Evolutionary conservation across 2,797 vertebrate genomes (phyloP).

Genomic region (Glyptemys insculpta): DNA sequence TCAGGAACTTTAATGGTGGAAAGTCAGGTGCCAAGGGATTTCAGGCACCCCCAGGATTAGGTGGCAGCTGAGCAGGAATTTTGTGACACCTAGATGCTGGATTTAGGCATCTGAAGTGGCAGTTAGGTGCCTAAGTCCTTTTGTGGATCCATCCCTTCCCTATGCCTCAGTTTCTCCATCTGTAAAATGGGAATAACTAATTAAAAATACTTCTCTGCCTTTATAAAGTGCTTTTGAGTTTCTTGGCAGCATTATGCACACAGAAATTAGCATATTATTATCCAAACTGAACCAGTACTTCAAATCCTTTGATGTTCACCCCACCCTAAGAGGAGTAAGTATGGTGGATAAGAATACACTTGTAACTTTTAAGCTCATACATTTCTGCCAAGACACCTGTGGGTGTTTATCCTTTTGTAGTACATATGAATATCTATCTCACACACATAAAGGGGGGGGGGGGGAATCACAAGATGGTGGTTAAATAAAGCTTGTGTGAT

Average conservation of each 20-base stretch:
- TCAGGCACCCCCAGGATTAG: background rate
- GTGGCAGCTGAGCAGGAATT: background rate
- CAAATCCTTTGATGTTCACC: background rate
- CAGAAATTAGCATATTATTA: background rate
- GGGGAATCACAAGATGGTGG: conserved; percentile 33
- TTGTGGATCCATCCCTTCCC: background rate
- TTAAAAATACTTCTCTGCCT: background rate
- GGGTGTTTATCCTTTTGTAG: background rate
- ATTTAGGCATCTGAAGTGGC: background rate
- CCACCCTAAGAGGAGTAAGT: background rate
- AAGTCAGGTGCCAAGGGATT: background rate
- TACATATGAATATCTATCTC: conserved; percentile 23
- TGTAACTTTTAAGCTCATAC: background rate
- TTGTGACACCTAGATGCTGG: background rate
- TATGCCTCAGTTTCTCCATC: rapidly evolving
- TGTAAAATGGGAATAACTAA: background rate
- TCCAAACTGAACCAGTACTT: background rate
- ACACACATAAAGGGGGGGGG: background rate
- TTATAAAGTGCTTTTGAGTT: background rate
- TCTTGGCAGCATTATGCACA: background rate
- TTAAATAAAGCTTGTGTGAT: conserved; percentile 67
- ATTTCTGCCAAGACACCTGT: conserved; percentile 11
- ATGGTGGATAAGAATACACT: background rate
- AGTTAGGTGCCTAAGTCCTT: background rate
- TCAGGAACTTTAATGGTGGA: background rate